phyloP scores from a whole-genome alignment of 1,140 invertebrate species.

The Drosophila pallidifrons region DNA sequence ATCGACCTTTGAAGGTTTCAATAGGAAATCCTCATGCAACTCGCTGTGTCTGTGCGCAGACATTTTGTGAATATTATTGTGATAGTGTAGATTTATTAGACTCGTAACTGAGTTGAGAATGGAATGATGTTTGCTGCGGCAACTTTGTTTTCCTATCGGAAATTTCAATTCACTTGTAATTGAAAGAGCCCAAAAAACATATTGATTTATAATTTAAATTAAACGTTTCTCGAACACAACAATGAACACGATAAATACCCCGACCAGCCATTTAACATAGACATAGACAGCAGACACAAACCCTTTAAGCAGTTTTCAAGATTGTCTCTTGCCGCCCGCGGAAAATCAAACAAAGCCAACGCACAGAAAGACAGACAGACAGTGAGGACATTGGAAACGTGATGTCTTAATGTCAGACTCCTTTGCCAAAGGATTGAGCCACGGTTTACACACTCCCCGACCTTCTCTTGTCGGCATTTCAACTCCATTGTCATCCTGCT shows the following conservation, averaged over 20 bases:
- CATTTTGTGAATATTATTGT: neutral
- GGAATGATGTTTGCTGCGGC: neutral
- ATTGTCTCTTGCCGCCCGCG: conserved; percentile 8
- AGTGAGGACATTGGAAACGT: conserved; percentile 40
- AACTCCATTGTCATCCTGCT: conserved; percentile 20
- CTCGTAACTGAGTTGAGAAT: neutral
- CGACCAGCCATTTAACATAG: conserved; percentile 23
- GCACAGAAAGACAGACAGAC: neutral
- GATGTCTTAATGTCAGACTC: conserved; percentile 47
- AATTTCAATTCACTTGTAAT: conserved; percentile 2
- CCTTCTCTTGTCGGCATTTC: conserved; percentile 4
- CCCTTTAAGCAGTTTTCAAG: conserved; percentile 49
- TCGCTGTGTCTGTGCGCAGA: conserved; percentile 3
- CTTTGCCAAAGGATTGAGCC: conserved; percentile 20
- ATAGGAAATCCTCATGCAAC: conserved; percentile 48
- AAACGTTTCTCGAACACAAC: conserved; percentile 47
- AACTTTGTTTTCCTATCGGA: neutral
- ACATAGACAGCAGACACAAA: conserved; percentile 29
- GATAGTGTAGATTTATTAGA: too few species aligned
- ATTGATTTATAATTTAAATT: conserved; percentile 71
- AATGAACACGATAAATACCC: conserved; percentile 24
- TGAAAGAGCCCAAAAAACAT: conserved; percentile 15
- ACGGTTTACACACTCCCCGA: neutral
- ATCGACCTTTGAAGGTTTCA: conserved; percentile 23
- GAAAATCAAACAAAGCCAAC: conserved; percentile 39